Percentiles rank a stretch among this genome's conserved stretches.
phyloP scores from a whole-genome alignment of 2,888 invertebrate species.

The Rotaria socialis region DNA sequence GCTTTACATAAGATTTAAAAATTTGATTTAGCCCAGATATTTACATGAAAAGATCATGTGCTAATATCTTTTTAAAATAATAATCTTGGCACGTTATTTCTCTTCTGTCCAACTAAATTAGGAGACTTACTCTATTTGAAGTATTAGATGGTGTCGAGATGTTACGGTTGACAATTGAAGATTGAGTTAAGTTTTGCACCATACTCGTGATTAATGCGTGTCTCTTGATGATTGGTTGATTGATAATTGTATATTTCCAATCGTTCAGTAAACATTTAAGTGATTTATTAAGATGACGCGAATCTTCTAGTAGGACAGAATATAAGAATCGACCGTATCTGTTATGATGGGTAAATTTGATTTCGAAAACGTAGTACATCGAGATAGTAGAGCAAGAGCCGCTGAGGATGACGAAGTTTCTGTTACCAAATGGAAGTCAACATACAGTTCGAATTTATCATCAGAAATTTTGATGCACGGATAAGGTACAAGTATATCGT shows the following conservation, averaged over 20 bases:
- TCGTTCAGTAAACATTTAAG: background rate
- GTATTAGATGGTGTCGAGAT: background rate
- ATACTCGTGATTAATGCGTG: background rate
- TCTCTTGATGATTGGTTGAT: background rate
- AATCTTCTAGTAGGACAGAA: background rate
- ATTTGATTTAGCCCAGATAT: too few species aligned
- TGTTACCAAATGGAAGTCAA: background rate
- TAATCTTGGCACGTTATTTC: too few species aligned
- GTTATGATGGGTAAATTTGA: background rate
- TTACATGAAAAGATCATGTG: too few species aligned
- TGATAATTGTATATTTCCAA: background rate
- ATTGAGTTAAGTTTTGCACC: background rate
- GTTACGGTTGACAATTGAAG: too few species aligned
- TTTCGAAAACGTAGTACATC: background rate
- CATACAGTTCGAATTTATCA: background rate
- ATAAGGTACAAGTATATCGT: background rate
- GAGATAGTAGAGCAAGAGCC: background rate
- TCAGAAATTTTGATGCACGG: background rate
- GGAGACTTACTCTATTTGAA: background rate
- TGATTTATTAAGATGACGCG: background rate
- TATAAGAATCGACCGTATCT: background rate
- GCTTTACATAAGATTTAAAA: too few species aligned
- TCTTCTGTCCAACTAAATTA: background rate
- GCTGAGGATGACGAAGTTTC: background rate
- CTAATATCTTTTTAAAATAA: too few species aligned